Evolutionary conservation across 2,113 vertebrate species (phyloP), one percentile per base, ranked within the genome.

Genomic region (Tonatia bakeri): DNA sequence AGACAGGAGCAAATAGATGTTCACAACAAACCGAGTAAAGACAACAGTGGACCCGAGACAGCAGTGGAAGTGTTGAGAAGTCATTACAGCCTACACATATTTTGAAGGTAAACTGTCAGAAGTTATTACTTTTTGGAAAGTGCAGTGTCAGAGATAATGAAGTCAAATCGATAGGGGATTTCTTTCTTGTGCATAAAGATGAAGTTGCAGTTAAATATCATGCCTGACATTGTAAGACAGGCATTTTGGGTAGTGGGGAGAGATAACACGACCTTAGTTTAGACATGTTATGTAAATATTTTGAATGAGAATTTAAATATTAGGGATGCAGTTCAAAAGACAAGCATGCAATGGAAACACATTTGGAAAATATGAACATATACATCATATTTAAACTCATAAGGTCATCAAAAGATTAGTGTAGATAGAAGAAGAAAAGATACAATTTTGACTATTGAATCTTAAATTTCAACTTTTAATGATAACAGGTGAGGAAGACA

Each of bases 281-380:
- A 76, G 15, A 59, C 1, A 43, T 24, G 2, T 6, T 40, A 38
- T 65, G 8, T 19, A 20, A 5, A 59, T 73, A 50, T 7, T 26
- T 15, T 45, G 6, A 90, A 9, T 70, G 65, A 69, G 7, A 38
- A 72, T 73, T 83, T 59, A 19, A 0, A 52, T 24, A 8, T 24
- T 72, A 14, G 6, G 1, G 22, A 26, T 43, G 3, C 33, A 47
- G 7, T 0, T 59, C 4, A 72, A 77, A 5, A 13, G 0, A 40
- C 24, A 87, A n/a, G 1, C 5, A 12, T 87, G 8, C 28, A 73
- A 7, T 79, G 12, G 17, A 83, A 47, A 92, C 22, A 67, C 3
- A 36, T 31, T 5, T 96, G 7, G 5, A 59, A 86, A 33, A 73
- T 47, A 36, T 4, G 4, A 61, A 0, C 3, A 33, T 50, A 3